Evolutionary conservation across 2,113 vertebrate genomes (phyloP), one percentile per base, ranked within the genome.

Genomic region (Muscicapa adusta): DNA sequence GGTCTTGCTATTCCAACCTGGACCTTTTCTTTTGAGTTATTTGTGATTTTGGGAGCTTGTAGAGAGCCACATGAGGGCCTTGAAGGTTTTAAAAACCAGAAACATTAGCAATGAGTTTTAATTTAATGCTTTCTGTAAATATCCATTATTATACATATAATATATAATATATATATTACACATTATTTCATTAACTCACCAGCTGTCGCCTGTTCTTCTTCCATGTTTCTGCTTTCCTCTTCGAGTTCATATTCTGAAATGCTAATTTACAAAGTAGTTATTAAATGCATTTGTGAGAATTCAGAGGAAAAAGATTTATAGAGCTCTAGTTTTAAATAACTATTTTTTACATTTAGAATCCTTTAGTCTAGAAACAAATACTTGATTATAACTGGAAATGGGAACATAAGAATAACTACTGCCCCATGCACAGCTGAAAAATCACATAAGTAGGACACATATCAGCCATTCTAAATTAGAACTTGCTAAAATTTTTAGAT

Each of bases 241-340:
- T 99, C 10, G 99, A 99, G 94, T 99, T 99, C 99, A 99, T 99
- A 80, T 99, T 99, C 98, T 99, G 99, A 97, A 99, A 99, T 24
- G 99, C 99, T 99, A 75, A 96, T 95, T 93, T 61, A 86, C 33
- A 95, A 96, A 91, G 89, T 10, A 88, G 83, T 71, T 63, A 66
- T 60, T 90, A 85, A 74, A 76, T 11, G 23, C 13, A 71, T 73
- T 79, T 81, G 18, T 65, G 25, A 91, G 42, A 65, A 81, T 23
- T 29, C 58, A 56, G 88, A 45, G n/a, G 40, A 84, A n/a, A 43
- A 93, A 31, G 13, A 56, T 3, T 19, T 4, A 12, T 8, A 73
- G n/a, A 10, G 14, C 36, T 70, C 26, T 14, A 10, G n/a, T 80
- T 76, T 72, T 53, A 74, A 80, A 26, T 43, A 85, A 74, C 18